Percentiles rank a stretch among this genome's conserved stretches.
phyloP scores from a whole-genome alignment of 2,888 invertebrate species.

The Xiphydria camelus region DNA sequence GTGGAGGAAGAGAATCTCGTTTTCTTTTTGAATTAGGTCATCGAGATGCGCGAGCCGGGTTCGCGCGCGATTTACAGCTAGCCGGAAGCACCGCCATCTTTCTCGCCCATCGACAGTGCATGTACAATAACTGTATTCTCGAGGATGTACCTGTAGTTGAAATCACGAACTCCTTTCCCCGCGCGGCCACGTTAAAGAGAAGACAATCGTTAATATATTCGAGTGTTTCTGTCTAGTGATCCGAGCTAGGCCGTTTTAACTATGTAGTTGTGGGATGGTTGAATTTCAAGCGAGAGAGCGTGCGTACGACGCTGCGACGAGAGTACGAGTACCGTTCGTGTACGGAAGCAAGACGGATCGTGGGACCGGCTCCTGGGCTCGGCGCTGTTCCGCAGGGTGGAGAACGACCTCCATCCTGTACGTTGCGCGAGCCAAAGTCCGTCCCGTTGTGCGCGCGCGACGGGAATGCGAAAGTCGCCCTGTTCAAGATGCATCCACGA shows the following conservation, averaged over 20 bases:
- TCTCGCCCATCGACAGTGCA: slow-evolving; percentile 24
- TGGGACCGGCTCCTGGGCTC: no score
- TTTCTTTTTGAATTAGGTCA: neutral
- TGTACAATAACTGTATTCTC: slow-evolving; percentile 13
- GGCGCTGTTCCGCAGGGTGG: no score
- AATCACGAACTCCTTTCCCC: neutral
- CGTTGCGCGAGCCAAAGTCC: no score
- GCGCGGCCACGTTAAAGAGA: slow-evolving; percentile 8
- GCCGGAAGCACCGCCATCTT: slow-evolving; percentile 38
- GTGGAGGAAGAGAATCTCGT: neutral
- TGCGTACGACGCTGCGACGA: no score
- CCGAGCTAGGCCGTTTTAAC: neutral
- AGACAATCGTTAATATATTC: slow-evolving; percentile 19
- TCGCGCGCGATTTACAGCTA: slow-evolving; percentile 30
- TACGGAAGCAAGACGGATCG: no score
- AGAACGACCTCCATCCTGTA: no score
- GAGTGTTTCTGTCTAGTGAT: slow-evolving; percentile 11
- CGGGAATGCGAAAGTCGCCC: no score
- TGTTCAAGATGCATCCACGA: no score
- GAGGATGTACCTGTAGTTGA: neutral
- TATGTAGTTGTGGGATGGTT: neutral
- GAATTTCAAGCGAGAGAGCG: neutral
- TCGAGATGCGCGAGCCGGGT: no score
- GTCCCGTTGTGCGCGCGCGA: no score
- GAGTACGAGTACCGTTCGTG: no score